Conservation (phyloP, 2,888 invertebrate genomes). For the Caenorhabditis wallacei region DNA sequence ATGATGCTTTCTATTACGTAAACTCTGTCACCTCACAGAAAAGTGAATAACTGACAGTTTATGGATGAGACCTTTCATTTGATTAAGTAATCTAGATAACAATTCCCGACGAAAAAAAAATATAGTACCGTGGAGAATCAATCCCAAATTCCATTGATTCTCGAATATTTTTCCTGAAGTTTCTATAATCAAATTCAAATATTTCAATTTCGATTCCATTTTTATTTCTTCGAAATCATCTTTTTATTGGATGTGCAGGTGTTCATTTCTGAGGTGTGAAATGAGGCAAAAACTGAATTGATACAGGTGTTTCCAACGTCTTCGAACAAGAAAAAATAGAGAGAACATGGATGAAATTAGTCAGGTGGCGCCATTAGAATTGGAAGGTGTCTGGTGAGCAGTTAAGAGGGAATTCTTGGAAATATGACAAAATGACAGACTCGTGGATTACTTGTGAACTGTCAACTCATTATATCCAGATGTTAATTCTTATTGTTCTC, state of each 20-base stretch:
- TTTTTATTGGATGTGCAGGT: slow-evolving; percentile 42
- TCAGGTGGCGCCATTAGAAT: slow-evolving; percentile 38
- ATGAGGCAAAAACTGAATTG: slow-evolving; percentile 41
- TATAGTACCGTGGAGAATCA: too few species aligned
- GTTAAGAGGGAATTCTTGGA: background rate
- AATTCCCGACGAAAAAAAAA: background rate
- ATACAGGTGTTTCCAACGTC: slow-evolving; percentile 50
- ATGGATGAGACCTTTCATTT: slow-evolving; percentile 39
- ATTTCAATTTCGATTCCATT: background rate
- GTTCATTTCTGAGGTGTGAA: slow-evolving; percentile 44
- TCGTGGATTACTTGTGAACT: background rate
- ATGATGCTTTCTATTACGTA: slow-evolving; percentile 42
- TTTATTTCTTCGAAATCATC: slow-evolving; percentile 1
- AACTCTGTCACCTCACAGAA: slow-evolving; percentile 44
- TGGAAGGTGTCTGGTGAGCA: background rate
- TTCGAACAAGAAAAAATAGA: background rate
- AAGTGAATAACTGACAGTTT: slow-evolving; percentile 28
- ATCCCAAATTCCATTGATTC: too few species aligned
- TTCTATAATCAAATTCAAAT: too few species aligned
- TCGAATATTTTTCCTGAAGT: too few species aligned
- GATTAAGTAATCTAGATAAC: slow-evolving; percentile 21
- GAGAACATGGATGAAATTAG: slow-evolving; percentile 9
- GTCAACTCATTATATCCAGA: background rate
- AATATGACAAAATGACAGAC: background rate
- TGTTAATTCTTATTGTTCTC: background rate